A percentile compares a stretch with the other conserved stretches of the same genome.
Conservation (phyloP, 2,888 invertebrate species). For the Chromoteleia sp. region DNA sequence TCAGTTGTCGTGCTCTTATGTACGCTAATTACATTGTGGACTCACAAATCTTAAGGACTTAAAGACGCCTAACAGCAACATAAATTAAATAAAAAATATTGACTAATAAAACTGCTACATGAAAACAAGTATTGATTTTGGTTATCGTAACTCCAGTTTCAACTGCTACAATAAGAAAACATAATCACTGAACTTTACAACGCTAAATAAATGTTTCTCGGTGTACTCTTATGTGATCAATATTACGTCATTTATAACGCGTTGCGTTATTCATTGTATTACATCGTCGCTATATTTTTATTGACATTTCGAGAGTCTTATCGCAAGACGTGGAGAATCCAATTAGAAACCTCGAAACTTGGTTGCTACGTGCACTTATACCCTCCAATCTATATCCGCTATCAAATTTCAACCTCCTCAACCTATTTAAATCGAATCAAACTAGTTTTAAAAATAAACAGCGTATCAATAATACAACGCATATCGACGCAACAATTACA, state of each 20-base stretch:
- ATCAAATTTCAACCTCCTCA: background rate
- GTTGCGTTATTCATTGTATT: background rate
- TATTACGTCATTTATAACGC: background rate
- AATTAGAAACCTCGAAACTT: constrained; percentile 5
- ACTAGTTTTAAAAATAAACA: background rate
- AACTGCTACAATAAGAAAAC: too few species aligned
- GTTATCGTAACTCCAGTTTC: too few species aligned
- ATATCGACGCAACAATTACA: background rate
- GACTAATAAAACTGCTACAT: too few species aligned
- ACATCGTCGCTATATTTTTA: constrained; percentile 6
- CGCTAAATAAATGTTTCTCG: too few species aligned
- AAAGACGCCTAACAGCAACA: too few species aligned
- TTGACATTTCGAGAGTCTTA: constrained; percentile 7
- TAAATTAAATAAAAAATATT: too few species aligned
- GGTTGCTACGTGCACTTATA: constrained; percentile 1
- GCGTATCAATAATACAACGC: background rate
- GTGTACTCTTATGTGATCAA: background rate
- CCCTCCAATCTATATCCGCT: background rate
- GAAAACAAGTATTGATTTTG: too few species aligned
- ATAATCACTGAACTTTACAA: too few species aligned
- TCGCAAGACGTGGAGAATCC: background rate
- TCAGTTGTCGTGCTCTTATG: too few species aligned
- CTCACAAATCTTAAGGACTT: too few species aligned
- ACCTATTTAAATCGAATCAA: background rate
- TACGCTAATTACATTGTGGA: too few species aligned